Evolutionary conservation across 2,113 vertebrate species (phyloP).

Genomic region (Oreochromis niloticus): DNA sequence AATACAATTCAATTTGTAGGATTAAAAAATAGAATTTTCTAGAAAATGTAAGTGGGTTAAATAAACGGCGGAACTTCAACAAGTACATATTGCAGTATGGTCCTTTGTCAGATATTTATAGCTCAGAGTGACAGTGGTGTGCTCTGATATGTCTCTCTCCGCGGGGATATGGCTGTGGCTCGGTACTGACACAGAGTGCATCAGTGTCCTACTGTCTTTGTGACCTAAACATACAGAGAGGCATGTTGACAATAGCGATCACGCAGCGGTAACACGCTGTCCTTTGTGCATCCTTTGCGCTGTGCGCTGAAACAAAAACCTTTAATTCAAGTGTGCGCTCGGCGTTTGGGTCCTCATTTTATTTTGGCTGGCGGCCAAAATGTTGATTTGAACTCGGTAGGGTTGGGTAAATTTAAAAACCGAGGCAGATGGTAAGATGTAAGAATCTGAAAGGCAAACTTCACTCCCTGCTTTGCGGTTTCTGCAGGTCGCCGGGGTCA

Average conservation of each 20-base stretch:
- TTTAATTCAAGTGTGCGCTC: slow-evolving; percentile 42
- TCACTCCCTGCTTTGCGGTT: slow-evolving; percentile 30
- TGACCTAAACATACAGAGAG: slow-evolving; percentile 30
- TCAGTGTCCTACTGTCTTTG: slow-evolving; percentile 30
- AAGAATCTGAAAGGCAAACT: slow-evolving; percentile 35
- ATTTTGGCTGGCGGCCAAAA: slow-evolving; percentile 15
- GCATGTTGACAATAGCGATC: slow-evolving; percentile 23
- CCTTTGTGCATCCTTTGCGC: neutral
- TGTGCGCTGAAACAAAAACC: slow-evolving; percentile 7
- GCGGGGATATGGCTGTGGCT: slow-evolving; percentile 15
- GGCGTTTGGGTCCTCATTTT: neutral
- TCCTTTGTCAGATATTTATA: slow-evolving; percentile 41
- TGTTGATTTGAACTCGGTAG: neutral
- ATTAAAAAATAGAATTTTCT: slow-evolving; percentile 37
- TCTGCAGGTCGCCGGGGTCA: slow-evolving; percentile 45
- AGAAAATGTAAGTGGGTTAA: slow-evolving; percentile 39
- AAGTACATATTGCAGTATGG: slow-evolving; percentile 10
- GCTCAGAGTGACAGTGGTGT: neutral
- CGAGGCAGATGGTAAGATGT: slow-evolving; percentile 50
- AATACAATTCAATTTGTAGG: slow-evolving; percentile 20
- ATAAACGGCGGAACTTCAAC: slow-evolving; percentile 25
- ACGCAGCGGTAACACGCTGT: slow-evolving; percentile 9
- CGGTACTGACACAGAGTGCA: slow-evolving; percentile 30
- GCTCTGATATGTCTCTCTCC: slow-evolving; percentile 23
- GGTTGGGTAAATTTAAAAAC: slow-evolving; percentile 11